A percentile compares a stretch with the other conserved stretches of the same genome.
These are phyloP conservation scores for Carposina sasakii DNA, from an alignment of 1,140 invertebrate species.

Conservation along the genomic window DNA sequence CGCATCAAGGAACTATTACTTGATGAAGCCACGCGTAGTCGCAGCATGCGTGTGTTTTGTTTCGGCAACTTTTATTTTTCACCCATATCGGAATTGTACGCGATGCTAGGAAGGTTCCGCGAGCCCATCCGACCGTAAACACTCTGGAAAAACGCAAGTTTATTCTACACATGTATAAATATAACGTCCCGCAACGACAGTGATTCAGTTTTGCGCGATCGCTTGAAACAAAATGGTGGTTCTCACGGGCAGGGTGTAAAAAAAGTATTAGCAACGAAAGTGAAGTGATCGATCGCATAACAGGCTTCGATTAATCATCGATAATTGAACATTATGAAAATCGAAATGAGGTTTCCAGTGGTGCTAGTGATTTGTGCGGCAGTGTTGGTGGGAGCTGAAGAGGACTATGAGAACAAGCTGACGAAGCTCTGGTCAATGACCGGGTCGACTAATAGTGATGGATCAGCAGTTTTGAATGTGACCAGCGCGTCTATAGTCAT, in stretches of 20 bases:
- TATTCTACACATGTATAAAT: constrained; percentile 66
- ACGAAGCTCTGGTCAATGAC: constrained; percentile 45
- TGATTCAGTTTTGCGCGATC: constrained; percentile 67
- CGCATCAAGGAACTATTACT: constrained; percentile 39
- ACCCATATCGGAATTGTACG: constrained; percentile 49
- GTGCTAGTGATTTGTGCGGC: constrained; percentile 39
- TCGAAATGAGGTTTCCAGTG: constrained; percentile 33
- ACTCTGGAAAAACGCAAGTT: constrained; percentile 63
- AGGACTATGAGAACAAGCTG: constrained; percentile 42
- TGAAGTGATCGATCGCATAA: constrained; percentile 43
- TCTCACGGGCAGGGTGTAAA: constrained; percentile 37
- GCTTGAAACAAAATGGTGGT: constrained; percentile 64
- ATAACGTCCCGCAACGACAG: constrained; percentile 52
- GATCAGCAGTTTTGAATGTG: constrained; percentile 39
- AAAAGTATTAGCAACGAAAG: constrained; percentile 39
- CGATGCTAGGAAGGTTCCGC: constrained; percentile 39
- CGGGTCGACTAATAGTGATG: constrained; percentile 37
- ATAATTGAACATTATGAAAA: constrained; percentile 38
- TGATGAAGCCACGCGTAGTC: constrained; percentile 48
- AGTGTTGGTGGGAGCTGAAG: constrained; percentile 32
- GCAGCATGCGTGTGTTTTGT: constrained; percentile 32
- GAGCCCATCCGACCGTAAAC: constrained; percentile 53
- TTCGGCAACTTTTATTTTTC: constrained; percentile 29
- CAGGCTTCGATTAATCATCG: constrained; percentile 22
- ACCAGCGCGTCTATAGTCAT: constrained; percentile 50